Base-by-base conservation (phyloP, 1,140 invertebrate species). In the Drosophila carrolli region DNA sequence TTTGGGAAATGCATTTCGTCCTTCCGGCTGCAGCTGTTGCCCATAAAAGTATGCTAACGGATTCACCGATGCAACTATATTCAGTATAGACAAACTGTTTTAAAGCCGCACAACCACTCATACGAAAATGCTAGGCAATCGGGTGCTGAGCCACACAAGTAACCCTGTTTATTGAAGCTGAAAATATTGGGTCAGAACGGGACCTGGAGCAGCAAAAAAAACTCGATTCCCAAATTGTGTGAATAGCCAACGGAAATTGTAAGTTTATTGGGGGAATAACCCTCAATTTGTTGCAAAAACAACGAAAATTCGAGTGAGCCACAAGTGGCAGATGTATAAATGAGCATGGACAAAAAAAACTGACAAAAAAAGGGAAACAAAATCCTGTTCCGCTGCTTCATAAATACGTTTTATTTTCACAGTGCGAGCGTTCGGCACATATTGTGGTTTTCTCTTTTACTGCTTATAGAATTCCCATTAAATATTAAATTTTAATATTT, bases 401-500 rank as follows among this genome's bases (percentile, higher is more conserved):
- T 70, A 48, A 47, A 71, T 77, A 77, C 70, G 7, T 32, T 32
- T 32, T 32, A 32, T 32, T 32, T 32, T 32, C 29, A 32, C 7
- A 32, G 29, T 7, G 29, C 29, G 7, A 32, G 5, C 29, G 0
- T 0, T 32, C 29, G 5, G 43, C 38, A 50, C 38, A 50, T 47
- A 43, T 32, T 7, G 44, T n/a, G 2, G 14, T 41, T 37, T 38
- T 16, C 8, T 32, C 43, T 6, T 63, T 37, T 40, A n/a, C 32
- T 59, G 29, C 32, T 60, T 19, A 48, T 81, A 44, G 48, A 65
- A 43, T 59, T 16, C 35, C 35, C 38, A 81, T 75, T 38, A 71
- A 88, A 78, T 75, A 82, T 78, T 76, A 66, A 75, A 81, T 71
- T 70, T 50, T n/a, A 66, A 78, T 78, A 78, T 71, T 53, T 32